Percentiles rank a stretch among this genome's conserved stretches.
phyloP scores from a whole-genome alignment of 2,113 vertebrate species.

The Plectropomus leopardus region DNA sequence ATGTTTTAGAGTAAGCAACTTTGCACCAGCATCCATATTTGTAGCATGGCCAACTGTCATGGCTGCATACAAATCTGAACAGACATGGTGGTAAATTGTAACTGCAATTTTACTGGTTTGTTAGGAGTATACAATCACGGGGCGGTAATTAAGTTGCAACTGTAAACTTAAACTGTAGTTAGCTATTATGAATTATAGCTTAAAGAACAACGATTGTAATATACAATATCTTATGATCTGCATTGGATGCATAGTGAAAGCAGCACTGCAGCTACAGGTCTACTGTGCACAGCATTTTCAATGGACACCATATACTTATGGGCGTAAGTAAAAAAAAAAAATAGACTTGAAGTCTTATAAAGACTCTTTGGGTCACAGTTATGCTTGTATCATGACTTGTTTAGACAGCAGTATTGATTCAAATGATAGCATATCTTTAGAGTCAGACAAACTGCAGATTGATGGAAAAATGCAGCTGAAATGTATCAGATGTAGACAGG shows the following conservation, averaged over 20 bases:
- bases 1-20: too few relatives aligned
- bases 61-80: too few relatives aligned
- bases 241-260: too few relatives aligned
- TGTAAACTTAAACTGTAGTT: too few relatives aligned
- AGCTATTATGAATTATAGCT: neutral
- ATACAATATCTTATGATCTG: too few relatives aligned
- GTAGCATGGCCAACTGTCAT: too few relatives aligned
- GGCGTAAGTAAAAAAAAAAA: neutral
- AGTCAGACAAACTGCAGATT: neutral
- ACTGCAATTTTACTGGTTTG: too few relatives aligned
- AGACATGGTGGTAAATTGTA: too few relatives aligned
- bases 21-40: too few relatives aligned
- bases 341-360: neutral
- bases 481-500: neutral
- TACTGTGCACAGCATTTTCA: neutral
- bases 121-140: too few relatives aligned
- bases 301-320: neutral
- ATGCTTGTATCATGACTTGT: neutral
- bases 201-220: too few relatives aligned
- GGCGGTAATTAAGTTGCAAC: too few relatives aligned
- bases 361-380: neutral
- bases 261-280: neutral
- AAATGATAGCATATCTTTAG: neutral
- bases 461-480: neutral
- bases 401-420: neutral